phyloP scores from a whole-genome alignment of 2,888 invertebrate genomes.

The Serripes groenlandicus region DNA sequence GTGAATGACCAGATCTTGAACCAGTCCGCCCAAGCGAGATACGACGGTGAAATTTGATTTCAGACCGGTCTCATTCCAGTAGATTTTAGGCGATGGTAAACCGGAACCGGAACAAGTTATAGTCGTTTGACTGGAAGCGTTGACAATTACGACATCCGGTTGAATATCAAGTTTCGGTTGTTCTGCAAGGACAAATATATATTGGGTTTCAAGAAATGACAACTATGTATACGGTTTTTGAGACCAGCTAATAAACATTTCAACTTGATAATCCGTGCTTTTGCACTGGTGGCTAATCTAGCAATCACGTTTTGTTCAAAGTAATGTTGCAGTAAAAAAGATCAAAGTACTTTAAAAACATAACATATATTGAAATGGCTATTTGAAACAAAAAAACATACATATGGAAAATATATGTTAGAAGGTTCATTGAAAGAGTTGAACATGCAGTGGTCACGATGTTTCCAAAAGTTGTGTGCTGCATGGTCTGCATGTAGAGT shows the following conservation, averaged over 20 bases:
- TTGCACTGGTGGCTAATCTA: too few relatives aligned
- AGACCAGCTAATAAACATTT: too few relatives aligned
- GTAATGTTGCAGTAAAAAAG: too few relatives aligned
- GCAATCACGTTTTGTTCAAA: too few relatives aligned
- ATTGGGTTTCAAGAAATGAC: too few relatives aligned
- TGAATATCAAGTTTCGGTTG: slow-evolving; percentile 56
- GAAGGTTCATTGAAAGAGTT: neutral
- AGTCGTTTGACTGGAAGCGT: slow-evolving; percentile 40
- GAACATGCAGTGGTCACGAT: neutral
- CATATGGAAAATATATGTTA: neutral
- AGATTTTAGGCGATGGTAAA: slow-evolving; percentile 56
- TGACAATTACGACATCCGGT: slow-evolving; percentile 47
- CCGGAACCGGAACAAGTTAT: slow-evolving; percentile 65
- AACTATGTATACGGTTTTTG: too few relatives aligned
- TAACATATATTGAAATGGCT: too few relatives aligned
- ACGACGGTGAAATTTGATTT: slow-evolving; percentile 49
- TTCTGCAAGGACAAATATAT: slow-evolving; percentile 33
- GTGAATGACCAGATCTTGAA: slow-evolving; percentile 53
- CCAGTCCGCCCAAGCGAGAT: slow-evolving; percentile 34
- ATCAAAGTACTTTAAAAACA: too few relatives aligned
- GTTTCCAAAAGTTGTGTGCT: neutral
- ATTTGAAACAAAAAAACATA: too few relatives aligned
- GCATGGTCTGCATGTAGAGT: neutral
- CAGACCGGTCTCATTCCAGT: slow-evolving; percentile 64
- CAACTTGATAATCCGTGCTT: too few relatives aligned